Evolutionary conservation across 2,888 invertebrate species (phyloP), one percentile per base, ranked within the genome.

Genomic region (Eupithecia insigniata): DNA sequence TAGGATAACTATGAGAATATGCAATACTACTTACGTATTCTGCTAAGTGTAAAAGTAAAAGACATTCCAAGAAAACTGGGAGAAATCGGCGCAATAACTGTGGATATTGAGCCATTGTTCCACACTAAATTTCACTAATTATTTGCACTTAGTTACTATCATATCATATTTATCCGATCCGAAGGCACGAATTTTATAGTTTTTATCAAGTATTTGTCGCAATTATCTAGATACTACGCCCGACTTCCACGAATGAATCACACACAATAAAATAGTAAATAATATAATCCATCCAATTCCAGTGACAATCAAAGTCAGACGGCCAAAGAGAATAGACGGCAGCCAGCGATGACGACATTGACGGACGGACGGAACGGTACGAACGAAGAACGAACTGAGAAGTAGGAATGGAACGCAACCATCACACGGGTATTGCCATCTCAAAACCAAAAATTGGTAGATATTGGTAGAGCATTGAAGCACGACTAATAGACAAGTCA

Each of bases 11-110:
- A 34, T 34, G 12, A 34, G 34, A 18, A n/a, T 34, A 36, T 43
- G 12, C 8, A 64, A n/a, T 36, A 12, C 72, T 70, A 91, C 91
- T 91, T 88, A 92, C 91, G 84, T 90, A 85, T 89, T 89, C 85
- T 77, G 84, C 80, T 82, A 90, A 73, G 74, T 85, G 85, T 80
- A 90, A 80, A 77, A 90, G 76, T 76, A 90, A 84, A 76, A 91
- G 85, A 84, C 83, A 90, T 84, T 89, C 88, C 82, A 89, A 83
- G 81, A 89, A 78, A 82, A 83, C 78, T 77, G 83, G 83, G 81
- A 90, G 83, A 85, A 85, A 87, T 85, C 86, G 85, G 80, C 83
- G 84, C 77, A 84, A 79, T 80, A 83, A 80, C 78, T 81, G 83
- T 80, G 80, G 83, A 77, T 79, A 80, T 79, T 83, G 86, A 81